These are phyloP conservation scores for Cinclus mexicanus DNA, from an alignment of 2,113 vertebrate species.

Conservation along the genomic window DNA sequence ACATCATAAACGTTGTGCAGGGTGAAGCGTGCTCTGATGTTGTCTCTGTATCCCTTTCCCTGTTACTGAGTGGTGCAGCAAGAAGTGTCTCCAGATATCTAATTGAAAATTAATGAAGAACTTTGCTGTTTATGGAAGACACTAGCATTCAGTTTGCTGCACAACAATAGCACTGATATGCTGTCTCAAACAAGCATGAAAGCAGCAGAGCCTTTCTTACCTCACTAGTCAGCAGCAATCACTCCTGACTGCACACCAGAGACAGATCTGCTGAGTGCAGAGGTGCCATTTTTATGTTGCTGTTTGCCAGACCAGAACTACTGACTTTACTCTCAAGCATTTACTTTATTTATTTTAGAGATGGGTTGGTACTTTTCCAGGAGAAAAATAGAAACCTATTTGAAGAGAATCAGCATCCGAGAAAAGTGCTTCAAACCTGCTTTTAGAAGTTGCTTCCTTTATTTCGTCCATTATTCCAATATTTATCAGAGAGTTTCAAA, in stretches of 20 bases:
- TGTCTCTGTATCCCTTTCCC: background rate
- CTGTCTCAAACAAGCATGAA: background rate
- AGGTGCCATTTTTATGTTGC: background rate
- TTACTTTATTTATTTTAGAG: slow-evolving; percentile 2
- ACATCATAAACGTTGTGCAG: background rate
- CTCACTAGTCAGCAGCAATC: background rate
- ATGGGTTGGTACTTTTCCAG: background rate
- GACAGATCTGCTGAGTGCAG: slow-evolving; percentile 23
- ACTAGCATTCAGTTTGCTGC: background rate
- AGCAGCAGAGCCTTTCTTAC: background rate
- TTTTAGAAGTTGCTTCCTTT: background rate
- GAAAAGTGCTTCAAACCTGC: background rate
- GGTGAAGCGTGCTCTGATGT: fast-evolving
- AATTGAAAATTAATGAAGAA: background rate
- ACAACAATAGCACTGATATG: background rate
- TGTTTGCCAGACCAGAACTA: background rate
- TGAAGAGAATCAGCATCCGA: background rate
- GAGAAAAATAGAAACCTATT: background rate
- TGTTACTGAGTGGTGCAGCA: background rate
- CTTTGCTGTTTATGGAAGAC: background rate
- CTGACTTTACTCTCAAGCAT: background rate
- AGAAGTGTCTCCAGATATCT: background rate
- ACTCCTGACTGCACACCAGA: background rate
- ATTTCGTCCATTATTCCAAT: background rate
- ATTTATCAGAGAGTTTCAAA: background rate